Evolutionary conservation across 2,888 invertebrate genomes (phyloP).

Genomic region (Nysson spinosus): DNA sequence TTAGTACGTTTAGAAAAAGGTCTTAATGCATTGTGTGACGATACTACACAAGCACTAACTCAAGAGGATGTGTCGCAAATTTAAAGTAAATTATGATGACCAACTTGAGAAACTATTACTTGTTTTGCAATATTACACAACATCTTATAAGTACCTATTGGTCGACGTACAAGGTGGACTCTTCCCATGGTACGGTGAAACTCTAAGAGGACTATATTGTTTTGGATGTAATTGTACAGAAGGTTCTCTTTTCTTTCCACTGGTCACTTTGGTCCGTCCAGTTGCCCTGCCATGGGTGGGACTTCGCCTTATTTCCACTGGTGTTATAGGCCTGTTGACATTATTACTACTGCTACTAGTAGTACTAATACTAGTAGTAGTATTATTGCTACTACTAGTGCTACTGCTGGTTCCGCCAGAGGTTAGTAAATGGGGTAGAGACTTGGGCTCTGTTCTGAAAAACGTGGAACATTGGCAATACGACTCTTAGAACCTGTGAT

Average conservation of each 20-base stretch:
- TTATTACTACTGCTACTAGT: too few species aligned
- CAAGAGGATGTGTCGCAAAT: background rate
- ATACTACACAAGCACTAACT: slow-evolving; percentile 5
- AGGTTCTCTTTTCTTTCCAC: slow-evolving; percentile 74
- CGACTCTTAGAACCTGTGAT: background rate
- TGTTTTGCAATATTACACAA: background rate
- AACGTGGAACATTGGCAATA: background rate
- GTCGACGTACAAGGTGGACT: slow-evolving; percentile 64
- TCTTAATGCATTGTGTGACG: slow-evolving; percentile 15
- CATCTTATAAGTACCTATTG: slow-evolving; percentile 57
- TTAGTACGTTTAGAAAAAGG: slow-evolving; percentile 35
- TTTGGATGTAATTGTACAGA: slow-evolving; percentile 69
- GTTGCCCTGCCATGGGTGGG: slow-evolving; percentile 71
- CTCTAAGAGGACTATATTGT: slow-evolving; percentile 67
- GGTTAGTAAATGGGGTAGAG: slow-evolving; percentile 58
- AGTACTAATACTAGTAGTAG: too few species aligned
- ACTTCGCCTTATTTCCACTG: slow-evolving; percentile 69
- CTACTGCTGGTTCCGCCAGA: slow-evolving; percentile 52
- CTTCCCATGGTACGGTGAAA: slow-evolving; percentile 69
- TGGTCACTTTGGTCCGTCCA: slow-evolving; percentile 73
- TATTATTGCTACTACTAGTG: too few species aligned
- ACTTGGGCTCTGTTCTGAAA: slow-evolving; percentile 67
- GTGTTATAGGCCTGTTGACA: slow-evolving; percentile 68
- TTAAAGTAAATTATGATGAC: too few species aligned
- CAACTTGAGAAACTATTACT: background rate